phyloP scores from a whole-genome alignment of 37 sponge, comb jelly and placozoan species.

The Ianthella basta region DNA sequence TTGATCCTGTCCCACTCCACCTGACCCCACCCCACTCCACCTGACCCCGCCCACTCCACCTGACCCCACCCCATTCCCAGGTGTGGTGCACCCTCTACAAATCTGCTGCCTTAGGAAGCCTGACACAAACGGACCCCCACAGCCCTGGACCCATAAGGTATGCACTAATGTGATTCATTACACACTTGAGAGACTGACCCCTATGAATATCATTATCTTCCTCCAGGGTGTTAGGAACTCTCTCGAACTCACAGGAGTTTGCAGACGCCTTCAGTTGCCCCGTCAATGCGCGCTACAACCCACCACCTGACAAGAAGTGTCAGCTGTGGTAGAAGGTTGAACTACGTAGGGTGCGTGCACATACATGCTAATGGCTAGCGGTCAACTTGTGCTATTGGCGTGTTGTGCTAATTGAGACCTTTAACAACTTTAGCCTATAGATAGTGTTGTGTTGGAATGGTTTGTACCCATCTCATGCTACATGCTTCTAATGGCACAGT shows the following conservation, averaged over 20 bases:
- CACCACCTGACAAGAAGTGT: constrained; percentile 66
- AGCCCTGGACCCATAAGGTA: constrained; percentile 74
- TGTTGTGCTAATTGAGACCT: too few relatives aligned
- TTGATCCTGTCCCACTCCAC: too few relatives aligned
- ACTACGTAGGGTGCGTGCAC: too few relatives aligned
- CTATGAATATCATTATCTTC: neutral
- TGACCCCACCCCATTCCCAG: constrained; percentile 18
- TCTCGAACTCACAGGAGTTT: constrained; percentile 76
- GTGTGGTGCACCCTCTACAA: constrained; percentile 72
- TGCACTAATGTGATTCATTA: neutral
- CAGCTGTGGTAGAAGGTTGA: constrained; percentile 61
- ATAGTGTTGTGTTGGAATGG: too few relatives aligned
- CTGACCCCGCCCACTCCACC: neutral
- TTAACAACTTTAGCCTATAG: too few relatives aligned
- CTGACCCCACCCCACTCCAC: neutral
- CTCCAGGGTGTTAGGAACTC: constrained; percentile 70
- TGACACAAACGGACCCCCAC: constrained; percentile 56
- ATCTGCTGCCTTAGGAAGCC: constrained; percentile 3
- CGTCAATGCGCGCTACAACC: constrained; percentile 61
- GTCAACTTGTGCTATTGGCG: too few relatives aligned
- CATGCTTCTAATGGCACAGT: too few relatives aligned
- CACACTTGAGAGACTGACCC: neutral
- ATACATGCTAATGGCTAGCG: too few relatives aligned
- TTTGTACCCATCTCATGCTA: too few relatives aligned
- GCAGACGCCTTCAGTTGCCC: constrained; percentile 73